Conservation (phyloP, 2,888 invertebrate species). For the Troilus luridus region DNA sequence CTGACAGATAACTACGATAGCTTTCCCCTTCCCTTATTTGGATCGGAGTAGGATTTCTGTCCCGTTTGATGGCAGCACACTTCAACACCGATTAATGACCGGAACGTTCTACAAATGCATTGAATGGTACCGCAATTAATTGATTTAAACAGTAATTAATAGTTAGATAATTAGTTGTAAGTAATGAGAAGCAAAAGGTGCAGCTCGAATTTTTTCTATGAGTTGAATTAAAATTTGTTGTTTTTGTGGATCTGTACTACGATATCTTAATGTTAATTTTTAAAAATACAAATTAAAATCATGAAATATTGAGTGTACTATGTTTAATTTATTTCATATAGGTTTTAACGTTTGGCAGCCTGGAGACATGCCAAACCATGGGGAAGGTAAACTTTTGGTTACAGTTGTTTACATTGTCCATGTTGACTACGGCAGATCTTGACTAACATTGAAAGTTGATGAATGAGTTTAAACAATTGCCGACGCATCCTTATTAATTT, state of each 20-base stretch:
- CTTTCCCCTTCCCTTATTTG: constrained; percentile 59
- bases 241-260: background rate
- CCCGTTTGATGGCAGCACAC: constrained; percentile 56
- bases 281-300: background rate
- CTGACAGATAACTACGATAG: constrained; percentile 17
- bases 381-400: background rate
- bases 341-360: background rate
- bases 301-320: background rate
- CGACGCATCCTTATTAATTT: background rate
- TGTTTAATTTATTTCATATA: background rate
- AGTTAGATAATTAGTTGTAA: background rate
- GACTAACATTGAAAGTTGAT: background rate
- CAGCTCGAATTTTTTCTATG: background rate
- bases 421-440: background rate
- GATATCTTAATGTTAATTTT: background rate
- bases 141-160: no score
- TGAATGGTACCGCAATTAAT: background rate
- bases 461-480: constrained; percentile 16
- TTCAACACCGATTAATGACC: background rate
- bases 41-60: constrained; percentile 59
- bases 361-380: background rate
- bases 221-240: background rate
- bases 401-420: background rate
- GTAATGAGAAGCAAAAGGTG: background rate
- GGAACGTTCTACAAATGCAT: background rate